These are phyloP conservation scores for Melieria picta DNA, from an alignment of 2,888 invertebrate species.

Conservation along the genomic window DNA sequence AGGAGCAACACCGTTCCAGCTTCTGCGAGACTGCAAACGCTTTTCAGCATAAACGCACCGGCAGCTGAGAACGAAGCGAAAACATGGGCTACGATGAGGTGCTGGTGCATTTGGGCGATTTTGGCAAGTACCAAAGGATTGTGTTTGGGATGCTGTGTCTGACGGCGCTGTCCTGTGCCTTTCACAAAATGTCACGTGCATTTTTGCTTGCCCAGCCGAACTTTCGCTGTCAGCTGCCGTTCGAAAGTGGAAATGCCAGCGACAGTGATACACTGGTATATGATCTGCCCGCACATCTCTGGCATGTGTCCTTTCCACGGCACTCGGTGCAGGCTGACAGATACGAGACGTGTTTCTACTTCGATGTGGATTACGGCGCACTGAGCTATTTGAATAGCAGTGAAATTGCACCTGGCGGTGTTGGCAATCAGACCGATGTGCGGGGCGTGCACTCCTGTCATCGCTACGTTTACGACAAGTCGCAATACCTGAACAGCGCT, in stretches of 20 bases:
- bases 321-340: conserved; percentile 61
- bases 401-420: conserved; percentile 36
- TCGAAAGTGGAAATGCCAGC: conserved; percentile 62
- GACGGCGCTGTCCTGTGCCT: conserved; percentile 77
- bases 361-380: conserved; percentile 63
- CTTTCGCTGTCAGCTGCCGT: conserved; percentile 72
- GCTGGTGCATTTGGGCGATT: conserved; percentile 74
- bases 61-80: not conserved
- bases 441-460: conserved; percentile 66
- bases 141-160: conserved; percentile 76
- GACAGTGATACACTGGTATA: conserved; percentile 56
- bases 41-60: not conserved
- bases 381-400: conserved; percentile 37
- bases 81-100: conserved; percentile 78
- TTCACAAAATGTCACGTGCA: conserved; percentile 78
- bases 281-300: conserved; percentile 64
- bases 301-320: conserved; percentile 69
- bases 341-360: conserved; percentile 69
- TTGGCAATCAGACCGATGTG: conserved; percentile 33
- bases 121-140: conserved; percentile 76
- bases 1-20: too few relatives aligned
- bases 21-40: not conserved
- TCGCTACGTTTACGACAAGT: conserved; percentile 71
- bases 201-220: conserved; percentile 75
- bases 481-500: conserved; percentile 71